Conservation (phyloP, 2,888 invertebrate species). For the Campaea margaritaria region DNA sequence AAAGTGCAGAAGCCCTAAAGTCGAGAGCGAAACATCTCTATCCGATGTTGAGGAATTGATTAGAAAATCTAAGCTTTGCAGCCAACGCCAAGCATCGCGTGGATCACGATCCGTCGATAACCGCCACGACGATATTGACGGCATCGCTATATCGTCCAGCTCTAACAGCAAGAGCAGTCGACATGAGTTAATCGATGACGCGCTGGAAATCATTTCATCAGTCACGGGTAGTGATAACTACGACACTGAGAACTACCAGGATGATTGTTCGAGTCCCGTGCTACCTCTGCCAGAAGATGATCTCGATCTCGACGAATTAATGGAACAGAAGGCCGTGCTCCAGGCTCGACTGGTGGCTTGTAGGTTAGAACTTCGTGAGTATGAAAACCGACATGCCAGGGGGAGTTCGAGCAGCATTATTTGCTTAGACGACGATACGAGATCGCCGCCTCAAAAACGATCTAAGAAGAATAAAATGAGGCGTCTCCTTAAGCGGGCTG, state of each 20-base stretch:
- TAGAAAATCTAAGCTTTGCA: conserved; percentile 67
- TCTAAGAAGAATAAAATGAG: conserved; percentile 69
- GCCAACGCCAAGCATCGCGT: conserved; percentile 47
- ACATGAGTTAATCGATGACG: conserved; percentile 47
- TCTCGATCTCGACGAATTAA: conserved; percentile 94
- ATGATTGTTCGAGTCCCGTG: conserved; percentile 89
- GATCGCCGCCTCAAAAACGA: conserved; percentile 67
- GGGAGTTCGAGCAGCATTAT: conserved; percentile 75
- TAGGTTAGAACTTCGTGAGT: conserved; percentile 87
- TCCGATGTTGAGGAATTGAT: conserved; percentile 74
- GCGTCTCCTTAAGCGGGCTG: conserved; percentile 69
- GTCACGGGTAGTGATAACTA: conserved; percentile 87
- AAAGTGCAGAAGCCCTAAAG: conserved; percentile 77
- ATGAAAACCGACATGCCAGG: conserved; percentile 58
- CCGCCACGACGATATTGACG: conserved; percentile 58
- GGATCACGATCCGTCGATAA: conserved; percentile 45
- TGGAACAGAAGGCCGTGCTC: conserved; percentile 94
- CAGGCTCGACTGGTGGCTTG: conserved; percentile 92
- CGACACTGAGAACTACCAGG: conserved; percentile 84
- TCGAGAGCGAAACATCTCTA: conserved; percentile 73
- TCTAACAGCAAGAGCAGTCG: conserved; percentile 27
- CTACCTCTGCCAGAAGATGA: conserved; percentile 93
- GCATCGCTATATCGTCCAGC: conserved; percentile 45
- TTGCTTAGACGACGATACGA: conserved; percentile 55
- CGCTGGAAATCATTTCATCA: conserved; percentile 88